A percentile compares a stretch with the other conserved stretches of the same genome.
Conservation (phyloP, 1,140 invertebrate species). For the Palaemon carinicauda region DNA sequence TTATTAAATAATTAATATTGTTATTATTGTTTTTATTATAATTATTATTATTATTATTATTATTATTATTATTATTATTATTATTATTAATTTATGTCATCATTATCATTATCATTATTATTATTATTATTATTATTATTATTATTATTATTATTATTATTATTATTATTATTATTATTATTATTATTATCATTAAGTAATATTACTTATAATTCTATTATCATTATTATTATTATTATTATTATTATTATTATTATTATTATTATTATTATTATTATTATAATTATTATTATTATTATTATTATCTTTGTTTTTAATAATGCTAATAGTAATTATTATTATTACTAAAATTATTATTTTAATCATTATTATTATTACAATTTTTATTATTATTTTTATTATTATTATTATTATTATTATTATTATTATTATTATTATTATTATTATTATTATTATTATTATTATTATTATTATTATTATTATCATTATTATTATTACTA, state of each 20-base stretch:
- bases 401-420: neutral
- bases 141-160: neutral
- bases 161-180: constrained; percentile 10
- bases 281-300: neutral
- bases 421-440: neutral
- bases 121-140: neutral
- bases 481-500: too few species aligned
- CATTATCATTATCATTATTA: neutral
- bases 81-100: too few species aligned
- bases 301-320: too few species aligned
- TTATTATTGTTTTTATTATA: too few species aligned
- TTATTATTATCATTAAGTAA: neutral
- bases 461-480: neutral
- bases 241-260: constrained; percentile 5
- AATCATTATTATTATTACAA: neutral
- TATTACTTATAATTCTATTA: too few species aligned
- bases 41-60: too few species aligned
- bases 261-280: constrained; percentile 8
- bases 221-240: neutral
- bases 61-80: too few species aligned
- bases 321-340: too few species aligned
- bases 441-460: neutral
- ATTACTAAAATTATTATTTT: too few species aligned
- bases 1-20: too few species aligned
- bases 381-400: neutral